These are phyloP conservation scores for Homarus americanus DNA, from an alignment of 1,140 invertebrate species.

Conservation along the genomic window DNA sequence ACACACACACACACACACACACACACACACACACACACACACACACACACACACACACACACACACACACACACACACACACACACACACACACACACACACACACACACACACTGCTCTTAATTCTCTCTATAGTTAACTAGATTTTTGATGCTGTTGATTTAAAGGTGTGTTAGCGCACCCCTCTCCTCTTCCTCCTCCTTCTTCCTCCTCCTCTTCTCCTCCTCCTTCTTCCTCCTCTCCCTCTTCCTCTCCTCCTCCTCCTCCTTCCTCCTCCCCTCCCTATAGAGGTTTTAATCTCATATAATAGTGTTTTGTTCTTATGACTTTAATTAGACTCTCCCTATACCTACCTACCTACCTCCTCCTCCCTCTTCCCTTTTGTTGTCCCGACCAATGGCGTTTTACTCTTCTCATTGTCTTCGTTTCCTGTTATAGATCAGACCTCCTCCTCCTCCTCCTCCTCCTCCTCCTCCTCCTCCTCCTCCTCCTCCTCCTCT, in stretches of 20 bases:
- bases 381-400: neutral
- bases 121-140: neutral
- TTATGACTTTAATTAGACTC: neutral
- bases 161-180: no score
- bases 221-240: neutral
- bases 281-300: neutral
- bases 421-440: neutral
- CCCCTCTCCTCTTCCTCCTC: neutral
- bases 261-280: neutral
- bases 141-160: no score
- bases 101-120: neutral
- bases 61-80: neutral
- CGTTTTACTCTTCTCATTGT: conserved; percentile 2
- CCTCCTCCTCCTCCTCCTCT: no score
- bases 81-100: neutral
- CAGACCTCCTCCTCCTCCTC: neutral
- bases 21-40: no score
- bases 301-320: conserved; percentile 1
- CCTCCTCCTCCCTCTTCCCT: no score
- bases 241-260: neutral
- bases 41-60: neutral
- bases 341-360: no score
- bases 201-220: neutral
- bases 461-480: no score
- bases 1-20: no score